Evolutionary conservation across 2,888 invertebrate species (phyloP).

Genomic region (Meiosimyza decipiens): DNA sequence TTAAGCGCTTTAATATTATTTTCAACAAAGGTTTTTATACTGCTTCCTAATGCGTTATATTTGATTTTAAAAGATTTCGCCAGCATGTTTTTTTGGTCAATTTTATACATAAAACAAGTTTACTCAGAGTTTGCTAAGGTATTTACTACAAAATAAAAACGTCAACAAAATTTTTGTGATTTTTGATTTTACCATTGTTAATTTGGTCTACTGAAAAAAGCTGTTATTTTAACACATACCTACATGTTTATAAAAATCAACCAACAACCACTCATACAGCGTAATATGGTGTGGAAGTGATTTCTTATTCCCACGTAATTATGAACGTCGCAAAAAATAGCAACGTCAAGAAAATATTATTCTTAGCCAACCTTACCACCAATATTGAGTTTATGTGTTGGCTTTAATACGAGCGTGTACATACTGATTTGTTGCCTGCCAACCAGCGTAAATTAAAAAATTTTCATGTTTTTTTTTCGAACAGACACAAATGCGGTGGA

Average conservation of each 20-base stretch:
- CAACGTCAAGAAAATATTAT: neutral
- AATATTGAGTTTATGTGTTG: constrained; percentile 8
- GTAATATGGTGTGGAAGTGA: neutral
- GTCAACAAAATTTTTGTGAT: too few relatives aligned
- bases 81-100: neutral
- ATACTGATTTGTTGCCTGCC: constrained; percentile 30
- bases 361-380: constrained; percentile 11
- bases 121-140: too few relatives aligned
- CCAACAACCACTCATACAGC: too few relatives aligned
- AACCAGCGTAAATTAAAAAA: constrained; percentile 35
- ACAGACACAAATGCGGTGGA: neutral
- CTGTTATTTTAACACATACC: too few relatives aligned
- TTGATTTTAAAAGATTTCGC: too few relatives aligned
- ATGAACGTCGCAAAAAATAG: neutral
- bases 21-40: too few relatives aligned
- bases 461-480: constrained; percentile 32
- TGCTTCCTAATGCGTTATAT: too few relatives aligned
- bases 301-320: constrained; percentile 20
- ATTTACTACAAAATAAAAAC: too few relatives aligned
- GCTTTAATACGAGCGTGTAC: neutral
- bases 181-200: too few relatives aligned
- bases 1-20: too few relatives aligned
- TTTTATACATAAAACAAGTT: neutral
- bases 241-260: too few relatives aligned
- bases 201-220: too few relatives aligned